A percentile compares a stretch with the other conserved stretches of the same genome.
phyloP scores from a whole-genome alignment of 2,888 invertebrate species.

The Leptopilina drosophilae region DNA sequence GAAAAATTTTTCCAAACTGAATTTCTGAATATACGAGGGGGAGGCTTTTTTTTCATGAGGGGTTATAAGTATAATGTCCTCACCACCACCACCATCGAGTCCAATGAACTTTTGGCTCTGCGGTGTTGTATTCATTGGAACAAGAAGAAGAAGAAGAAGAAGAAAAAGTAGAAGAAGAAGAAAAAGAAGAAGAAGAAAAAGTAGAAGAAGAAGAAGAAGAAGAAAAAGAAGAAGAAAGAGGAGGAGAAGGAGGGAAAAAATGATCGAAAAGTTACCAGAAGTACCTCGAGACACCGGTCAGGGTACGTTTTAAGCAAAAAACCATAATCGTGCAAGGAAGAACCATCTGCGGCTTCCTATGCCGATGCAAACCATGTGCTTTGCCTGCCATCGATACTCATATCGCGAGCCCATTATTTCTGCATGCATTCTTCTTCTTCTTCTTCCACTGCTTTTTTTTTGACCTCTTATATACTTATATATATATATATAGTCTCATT shows the following conservation, averaged over 20 bases:
- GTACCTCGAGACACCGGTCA: constrained; percentile 41
- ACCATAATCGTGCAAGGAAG: constrained; percentile 71
- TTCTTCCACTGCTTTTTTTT: no score
- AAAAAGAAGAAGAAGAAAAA: no score
- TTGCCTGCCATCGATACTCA: constrained; percentile 54
- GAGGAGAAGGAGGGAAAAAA: constrained; percentile 43
- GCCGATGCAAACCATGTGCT: constrained; percentile 71
- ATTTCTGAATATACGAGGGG: not conserved
- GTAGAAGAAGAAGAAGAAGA: no score
- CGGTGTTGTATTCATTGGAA: constrained; percentile 51
- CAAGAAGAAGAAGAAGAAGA: no score
- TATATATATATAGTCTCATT: no score
- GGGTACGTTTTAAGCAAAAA: constrained; percentile 60
- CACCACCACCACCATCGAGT: not conserved
- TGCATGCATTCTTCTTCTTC: not conserved
- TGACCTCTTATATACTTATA: no score
- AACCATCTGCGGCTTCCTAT: constrained; percentile 75
- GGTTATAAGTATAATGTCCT: not conserved
- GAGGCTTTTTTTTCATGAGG: constrained; percentile 11
- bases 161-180: no score
- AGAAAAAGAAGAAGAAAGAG: no score
- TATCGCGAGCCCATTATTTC: constrained; percentile 43
- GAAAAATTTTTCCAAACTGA: no score
- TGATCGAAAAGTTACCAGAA: constrained; percentile 55
- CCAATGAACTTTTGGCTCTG: constrained; percentile 42